Percentiles rank a stretch among this genome's conserved stretches.
Evolutionary conservation across 1,140 invertebrate species (phyloP).

Genomic region (Heliconius congener): DNA sequence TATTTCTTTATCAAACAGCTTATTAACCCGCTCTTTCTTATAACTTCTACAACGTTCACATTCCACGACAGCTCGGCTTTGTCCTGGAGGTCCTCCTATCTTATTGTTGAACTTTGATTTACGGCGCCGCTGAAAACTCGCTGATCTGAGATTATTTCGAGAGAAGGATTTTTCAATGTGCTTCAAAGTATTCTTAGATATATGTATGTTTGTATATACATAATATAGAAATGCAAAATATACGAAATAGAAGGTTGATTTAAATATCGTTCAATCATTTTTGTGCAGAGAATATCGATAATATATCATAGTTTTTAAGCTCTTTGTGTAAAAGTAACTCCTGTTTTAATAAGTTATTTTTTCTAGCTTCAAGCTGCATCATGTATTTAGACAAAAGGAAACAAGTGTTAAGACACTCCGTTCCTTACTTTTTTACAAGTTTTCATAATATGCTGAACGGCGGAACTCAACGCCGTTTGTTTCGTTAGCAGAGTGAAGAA

Average conservation of each 20-base stretch:
- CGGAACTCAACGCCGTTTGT: neutral
- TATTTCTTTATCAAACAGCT: neutral
- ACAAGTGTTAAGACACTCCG: no score
- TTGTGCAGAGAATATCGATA: neutral
- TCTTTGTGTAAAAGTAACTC: no score
- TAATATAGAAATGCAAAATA: neutral
- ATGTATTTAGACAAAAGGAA: no score
- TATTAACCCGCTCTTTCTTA: neutral
- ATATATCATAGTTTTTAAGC: no score
- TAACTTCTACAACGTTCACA: conserved; percentile 13
- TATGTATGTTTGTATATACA: neutral
- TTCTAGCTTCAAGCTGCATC: no score
- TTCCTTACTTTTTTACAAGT: no score
- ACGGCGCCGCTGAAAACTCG: conserved; percentile 42
- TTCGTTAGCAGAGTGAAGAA: neutral
- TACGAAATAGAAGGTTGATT: neutral
- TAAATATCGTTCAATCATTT: neutral
- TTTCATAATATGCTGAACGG: neutral
- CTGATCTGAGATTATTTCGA: conserved; percentile 41
- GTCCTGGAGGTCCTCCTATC: conserved; percentile 49
- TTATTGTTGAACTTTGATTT: conserved; percentile 64
- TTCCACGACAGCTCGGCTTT: conserved; percentile 44
- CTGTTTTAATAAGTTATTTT: no score
- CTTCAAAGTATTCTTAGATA: conserved; percentile 1
- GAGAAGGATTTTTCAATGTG: conserved; percentile 35